Evolutionary conservation across 2,797 vertebrate genomes (phyloP).

Genomic region (Lagorchestes hirsutus): DNA sequence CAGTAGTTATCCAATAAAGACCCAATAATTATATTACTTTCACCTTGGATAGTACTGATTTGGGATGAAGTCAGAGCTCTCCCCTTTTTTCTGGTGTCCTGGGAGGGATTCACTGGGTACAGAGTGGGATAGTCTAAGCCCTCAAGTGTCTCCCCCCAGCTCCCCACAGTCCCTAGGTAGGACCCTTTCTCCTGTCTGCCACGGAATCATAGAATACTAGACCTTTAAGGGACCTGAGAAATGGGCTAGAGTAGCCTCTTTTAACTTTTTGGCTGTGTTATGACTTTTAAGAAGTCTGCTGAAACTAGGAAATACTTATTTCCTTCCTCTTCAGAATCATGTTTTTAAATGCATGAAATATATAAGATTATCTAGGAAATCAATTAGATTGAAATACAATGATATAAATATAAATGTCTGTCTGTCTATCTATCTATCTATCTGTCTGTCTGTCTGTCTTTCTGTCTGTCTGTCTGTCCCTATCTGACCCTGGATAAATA

Average conservation of each 20-base stretch:
- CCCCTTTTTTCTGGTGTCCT: background rate
- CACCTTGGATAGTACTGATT: background rate
- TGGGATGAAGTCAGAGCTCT: background rate
- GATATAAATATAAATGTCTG: background rate
- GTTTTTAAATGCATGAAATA: background rate
- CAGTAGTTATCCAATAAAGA: conserved; percentile 16
- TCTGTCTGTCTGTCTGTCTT: background rate
- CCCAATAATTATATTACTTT: background rate
- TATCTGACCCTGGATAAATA: background rate
- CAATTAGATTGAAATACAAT: background rate
- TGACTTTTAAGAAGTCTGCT: background rate
- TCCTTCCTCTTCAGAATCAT: background rate
- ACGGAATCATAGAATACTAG: background rate
- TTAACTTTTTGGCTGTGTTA: background rate
- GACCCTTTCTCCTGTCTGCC: background rate
- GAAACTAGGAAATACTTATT: background rate
- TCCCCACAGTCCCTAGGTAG: background rate
- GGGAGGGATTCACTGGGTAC: background rate
- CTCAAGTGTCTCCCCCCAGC: background rate
- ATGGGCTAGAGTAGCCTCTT: background rate
- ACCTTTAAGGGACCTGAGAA: background rate
- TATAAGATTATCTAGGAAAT: background rate
- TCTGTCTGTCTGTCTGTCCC: no score
- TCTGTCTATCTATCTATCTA: no score
- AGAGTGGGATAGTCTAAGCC: background rate